Evolutionary conservation across 2,113 vertebrate species (phyloP).

Genomic region (Lophura nycthemera): DNA sequence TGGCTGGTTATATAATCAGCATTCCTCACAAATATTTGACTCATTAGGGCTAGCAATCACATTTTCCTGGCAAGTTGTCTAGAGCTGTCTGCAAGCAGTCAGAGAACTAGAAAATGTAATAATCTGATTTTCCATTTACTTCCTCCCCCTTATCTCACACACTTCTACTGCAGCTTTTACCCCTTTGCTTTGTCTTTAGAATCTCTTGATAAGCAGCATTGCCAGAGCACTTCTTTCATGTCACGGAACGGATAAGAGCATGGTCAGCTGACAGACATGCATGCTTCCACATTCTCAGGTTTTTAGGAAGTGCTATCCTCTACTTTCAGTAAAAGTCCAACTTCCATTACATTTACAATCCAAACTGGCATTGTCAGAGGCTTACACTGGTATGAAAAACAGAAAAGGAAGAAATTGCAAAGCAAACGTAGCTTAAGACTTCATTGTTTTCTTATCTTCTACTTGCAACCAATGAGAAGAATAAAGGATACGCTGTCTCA

Average conservation of each 20-base stretch:
- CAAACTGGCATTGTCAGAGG: background rate
- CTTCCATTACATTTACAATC: background rate
- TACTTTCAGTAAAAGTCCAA: background rate
- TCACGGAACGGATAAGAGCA: background rate
- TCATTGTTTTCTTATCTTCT: background rate
- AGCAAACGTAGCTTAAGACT: background rate
- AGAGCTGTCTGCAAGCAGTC: conserved; percentile 6
- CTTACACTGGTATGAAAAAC: background rate
- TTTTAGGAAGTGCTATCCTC: background rate
- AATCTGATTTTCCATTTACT: conserved; percentile 18
- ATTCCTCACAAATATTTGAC: conserved; percentile 49
- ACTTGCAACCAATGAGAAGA: background rate
- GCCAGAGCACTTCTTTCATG: background rate
- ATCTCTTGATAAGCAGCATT: background rate
- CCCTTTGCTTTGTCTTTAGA: background rate
- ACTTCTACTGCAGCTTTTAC: background rate
- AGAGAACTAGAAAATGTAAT: conserved; percentile 33
- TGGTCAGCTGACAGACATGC: background rate
- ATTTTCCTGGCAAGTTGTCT: conserved; percentile 43
- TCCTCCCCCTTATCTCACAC: background rate
- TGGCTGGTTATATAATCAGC: conserved; percentile 26
- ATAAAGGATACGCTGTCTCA: background rate
- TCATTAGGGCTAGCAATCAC: conserved; percentile 26
- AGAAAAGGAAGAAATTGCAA: background rate
- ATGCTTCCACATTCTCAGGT: background rate